Percentiles rank a stretch among this genome's conserved stretches.
These are phyloP conservation scores for Limnephilus auricula DNA, from an alignment of 2,888 invertebrate species.

Conservation along the genomic window DNA sequence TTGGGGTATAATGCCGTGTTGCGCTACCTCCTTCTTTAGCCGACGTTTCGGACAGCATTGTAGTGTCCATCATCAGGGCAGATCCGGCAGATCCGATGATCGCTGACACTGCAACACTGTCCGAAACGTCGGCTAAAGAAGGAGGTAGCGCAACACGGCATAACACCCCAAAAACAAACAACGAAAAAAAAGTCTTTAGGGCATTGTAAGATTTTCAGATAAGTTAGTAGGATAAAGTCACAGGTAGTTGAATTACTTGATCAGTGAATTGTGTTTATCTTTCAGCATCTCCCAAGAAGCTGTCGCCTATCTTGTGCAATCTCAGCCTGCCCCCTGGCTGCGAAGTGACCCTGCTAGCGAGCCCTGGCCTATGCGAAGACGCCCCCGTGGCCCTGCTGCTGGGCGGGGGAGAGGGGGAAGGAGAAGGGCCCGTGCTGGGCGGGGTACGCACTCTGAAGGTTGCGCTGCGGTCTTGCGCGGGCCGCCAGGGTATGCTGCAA, in stretches of 20 bases:
- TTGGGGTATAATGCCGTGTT: no score
- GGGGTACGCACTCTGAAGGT: conserved; percentile 40
- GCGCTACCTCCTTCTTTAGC: no score
- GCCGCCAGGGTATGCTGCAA: conserved; percentile 2
- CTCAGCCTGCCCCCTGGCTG: not conserved
- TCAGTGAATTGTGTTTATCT: not conserved
- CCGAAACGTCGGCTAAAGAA: no score
- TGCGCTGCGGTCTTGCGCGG: not conserved
- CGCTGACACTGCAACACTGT: no score
- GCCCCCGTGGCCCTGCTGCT: conserved; percentile 55
- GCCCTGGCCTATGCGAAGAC: conserved; percentile 16
- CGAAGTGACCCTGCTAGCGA: not conserved
- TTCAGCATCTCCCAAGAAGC: conserved; percentile 15
- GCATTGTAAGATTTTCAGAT: no score
- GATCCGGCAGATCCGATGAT: no score
- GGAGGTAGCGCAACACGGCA: no score
- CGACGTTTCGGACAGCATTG: no score
- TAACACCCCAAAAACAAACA: no score
- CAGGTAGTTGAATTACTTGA: not conserved
- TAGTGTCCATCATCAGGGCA: no score
- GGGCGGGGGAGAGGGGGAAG: conserved; percentile 47
- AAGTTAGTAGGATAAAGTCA: no score
- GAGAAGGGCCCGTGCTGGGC: not conserved
- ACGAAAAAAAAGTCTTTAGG: not conserved
- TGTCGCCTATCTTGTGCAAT: not conserved